These are phyloP conservation scores for Corythoichthys haematopterus DNA, from an alignment of 2,113 vertebrate species.

Conservation along the genomic window DNA sequence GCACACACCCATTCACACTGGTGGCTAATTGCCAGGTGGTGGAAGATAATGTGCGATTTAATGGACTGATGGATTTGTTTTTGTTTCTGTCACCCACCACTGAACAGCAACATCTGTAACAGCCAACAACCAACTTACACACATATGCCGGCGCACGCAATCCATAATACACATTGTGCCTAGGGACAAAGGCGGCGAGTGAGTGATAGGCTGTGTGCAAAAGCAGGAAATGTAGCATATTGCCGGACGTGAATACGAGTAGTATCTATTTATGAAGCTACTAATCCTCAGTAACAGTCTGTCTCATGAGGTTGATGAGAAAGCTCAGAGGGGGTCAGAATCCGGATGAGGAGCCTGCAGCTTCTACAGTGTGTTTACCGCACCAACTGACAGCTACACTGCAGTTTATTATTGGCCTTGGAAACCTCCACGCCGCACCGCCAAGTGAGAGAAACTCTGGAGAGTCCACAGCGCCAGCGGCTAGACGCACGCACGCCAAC, in stretches of 20 bases:
- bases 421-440: conserved; percentile 49
- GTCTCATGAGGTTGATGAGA: conserved; percentile 60
- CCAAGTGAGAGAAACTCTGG: conserved; percentile 52
- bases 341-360: conserved; percentile 46
- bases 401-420: conserved; percentile 62
- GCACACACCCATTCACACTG: conserved; percentile 28
- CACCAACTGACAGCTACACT: conserved; percentile 60
- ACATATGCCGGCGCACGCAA: conserved; percentile 1
- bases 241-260: neutral
- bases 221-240: conserved; percentile 4
- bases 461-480: conserved; percentile 47
- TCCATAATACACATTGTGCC: conserved; percentile 21
- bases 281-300: conserved; percentile 49
- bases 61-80: conserved; percentile 69
- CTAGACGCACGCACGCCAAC: conserved; percentile 35
- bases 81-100: conserved; percentile 65
- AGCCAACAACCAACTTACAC: conserved; percentile 30
- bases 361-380: conserved; percentile 68
- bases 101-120: conserved; percentile 66
- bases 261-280: neutral
- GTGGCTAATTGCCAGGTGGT: conserved; percentile 71
- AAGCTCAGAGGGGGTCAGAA: conserved; percentile 46
- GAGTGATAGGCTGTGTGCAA: conserved; percentile 44
- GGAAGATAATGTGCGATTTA: conserved; percentile 73
- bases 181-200: conserved; percentile 45